Evolutionary conservation across 2,888 invertebrate species (phyloP), one percentile per base, ranked within the genome.

Genomic region (Troides oblongomaculatus): DNA sequence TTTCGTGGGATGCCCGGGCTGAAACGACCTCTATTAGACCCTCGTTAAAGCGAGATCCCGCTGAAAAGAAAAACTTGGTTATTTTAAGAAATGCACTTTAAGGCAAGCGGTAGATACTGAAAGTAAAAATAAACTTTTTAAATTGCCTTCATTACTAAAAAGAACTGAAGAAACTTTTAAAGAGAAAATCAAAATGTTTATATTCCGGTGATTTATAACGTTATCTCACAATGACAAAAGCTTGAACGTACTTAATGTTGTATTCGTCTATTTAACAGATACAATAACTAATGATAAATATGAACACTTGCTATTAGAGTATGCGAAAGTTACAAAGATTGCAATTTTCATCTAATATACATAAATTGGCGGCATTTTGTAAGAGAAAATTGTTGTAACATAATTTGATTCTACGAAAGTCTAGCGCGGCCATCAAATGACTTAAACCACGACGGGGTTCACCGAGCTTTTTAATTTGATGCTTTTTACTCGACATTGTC

Each of bases 401-500:
- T 69, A 73, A 74, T 74, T 71, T 64, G 63, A 75, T 83, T 85
- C 84, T 75, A 77, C 74, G 85, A 84, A 84, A 78, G 81, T 84
- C 82, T 84, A 75, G 76, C 71, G 64, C 58, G 68, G 70, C 73
- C 73, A 72, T 74, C 76, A 77, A 74, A 72, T 73, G 75, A 71
- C 72, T 71, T 74, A 78, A 79, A 75, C 73, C 68, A 73, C 74
- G 69, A 74, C 70, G 71, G 77, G 75, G 73, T 74, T 71, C 74
- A 73, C 73, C 70, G 73, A 74, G 75, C 76, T 75, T 78, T 77
- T 75, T 80, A 80, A 79, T 79, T 81, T 80, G 73, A 77, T 79
- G 75, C 74, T 76, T 76, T 79, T 78, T 73, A 76, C 74, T 74
- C 65, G 72, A 70, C 73, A 72, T 72, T 75, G 80, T 79, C 85